Conservation (phyloP, 2,113 vertebrate genomes). For the Osmerus mordax region DNA sequence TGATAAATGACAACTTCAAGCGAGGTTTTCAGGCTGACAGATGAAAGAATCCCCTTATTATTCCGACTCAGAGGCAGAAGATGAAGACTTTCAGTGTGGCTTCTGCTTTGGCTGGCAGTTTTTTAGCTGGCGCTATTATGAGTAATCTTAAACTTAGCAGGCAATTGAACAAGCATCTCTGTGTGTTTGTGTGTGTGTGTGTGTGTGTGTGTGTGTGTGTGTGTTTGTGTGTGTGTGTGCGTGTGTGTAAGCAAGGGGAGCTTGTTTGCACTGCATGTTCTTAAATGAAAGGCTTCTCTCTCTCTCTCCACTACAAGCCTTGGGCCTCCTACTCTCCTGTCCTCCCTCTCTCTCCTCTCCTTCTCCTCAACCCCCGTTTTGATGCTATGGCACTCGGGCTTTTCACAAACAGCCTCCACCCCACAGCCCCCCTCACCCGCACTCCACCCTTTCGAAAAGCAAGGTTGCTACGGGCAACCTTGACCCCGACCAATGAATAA, state of each 20-base stretch:
- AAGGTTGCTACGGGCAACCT: constrained; percentile 75
- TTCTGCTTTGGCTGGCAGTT: background rate
- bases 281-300: constrained; percentile 8
- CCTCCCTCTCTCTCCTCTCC: constrained; percentile 1
- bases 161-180: background rate
- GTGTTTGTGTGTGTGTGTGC: constrained; percentile 1
- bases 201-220: constrained; percentile 18
- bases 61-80: no score
- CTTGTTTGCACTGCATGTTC: constrained; percentile 18
- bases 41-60: no score
- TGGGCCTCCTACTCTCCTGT: background rate
- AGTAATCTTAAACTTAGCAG: background rate
- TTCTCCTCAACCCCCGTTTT: background rate
- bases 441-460: constrained; percentile 55
- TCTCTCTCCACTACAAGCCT: no score
- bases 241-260: no score
- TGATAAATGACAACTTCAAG: no score
- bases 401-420: constrained; percentile 65
- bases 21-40: no score
- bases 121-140: background rate
- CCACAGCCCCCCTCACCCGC: constrained; percentile 41
- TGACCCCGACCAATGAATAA: constrained; percentile 49
- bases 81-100: background rate
- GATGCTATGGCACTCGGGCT: constrained; percentile 34
- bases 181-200: constrained; percentile 7